phyloP scores from a whole-genome alignment of 2,113 vertebrate genomes.

The Saguinus imperator region DNA sequence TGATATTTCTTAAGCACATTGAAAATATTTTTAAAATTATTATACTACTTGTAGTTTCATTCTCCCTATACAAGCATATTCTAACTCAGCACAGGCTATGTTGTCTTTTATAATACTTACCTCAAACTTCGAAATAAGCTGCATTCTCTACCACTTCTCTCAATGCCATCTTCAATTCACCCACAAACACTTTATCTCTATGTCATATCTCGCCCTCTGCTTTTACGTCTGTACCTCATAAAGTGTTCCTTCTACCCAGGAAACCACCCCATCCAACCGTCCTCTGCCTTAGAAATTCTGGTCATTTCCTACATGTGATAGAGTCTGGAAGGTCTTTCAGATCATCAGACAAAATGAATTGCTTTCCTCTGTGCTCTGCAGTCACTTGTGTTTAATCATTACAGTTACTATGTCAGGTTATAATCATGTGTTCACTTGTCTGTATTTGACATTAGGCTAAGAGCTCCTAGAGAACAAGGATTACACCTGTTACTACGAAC shows the following conservation, averaged over 20 bases:
- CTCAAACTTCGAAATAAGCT: neutral
- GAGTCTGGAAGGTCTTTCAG: neutral
- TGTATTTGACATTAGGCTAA: neutral
- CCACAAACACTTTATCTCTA: neutral
- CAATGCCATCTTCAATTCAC: neutral
- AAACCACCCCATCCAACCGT: neutral
- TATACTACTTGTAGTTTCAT: neutral
- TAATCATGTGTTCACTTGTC: neutral
- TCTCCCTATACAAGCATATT: neutral
- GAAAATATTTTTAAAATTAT: conserved; percentile 11
- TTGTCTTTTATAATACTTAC: neutral
- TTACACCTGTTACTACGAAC: neutral
- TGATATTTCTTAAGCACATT: neutral
- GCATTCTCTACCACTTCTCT: neutral
- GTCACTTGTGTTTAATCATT: neutral
- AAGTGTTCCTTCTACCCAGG: neutral
- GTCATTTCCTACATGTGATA: neutral
- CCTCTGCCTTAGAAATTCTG: neutral
- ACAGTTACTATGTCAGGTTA: neutral
- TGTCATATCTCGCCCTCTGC: neutral
- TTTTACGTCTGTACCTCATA: neutral
- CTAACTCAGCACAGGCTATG: neutral
- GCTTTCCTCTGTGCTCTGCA: neutral
- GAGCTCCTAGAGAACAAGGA: neutral
- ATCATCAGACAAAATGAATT: neutral